These are phyloP conservation scores for Blomia tropicalis DNA, from an alignment of 2,888 invertebrate genomes.

Conservation along the genomic window DNA sequence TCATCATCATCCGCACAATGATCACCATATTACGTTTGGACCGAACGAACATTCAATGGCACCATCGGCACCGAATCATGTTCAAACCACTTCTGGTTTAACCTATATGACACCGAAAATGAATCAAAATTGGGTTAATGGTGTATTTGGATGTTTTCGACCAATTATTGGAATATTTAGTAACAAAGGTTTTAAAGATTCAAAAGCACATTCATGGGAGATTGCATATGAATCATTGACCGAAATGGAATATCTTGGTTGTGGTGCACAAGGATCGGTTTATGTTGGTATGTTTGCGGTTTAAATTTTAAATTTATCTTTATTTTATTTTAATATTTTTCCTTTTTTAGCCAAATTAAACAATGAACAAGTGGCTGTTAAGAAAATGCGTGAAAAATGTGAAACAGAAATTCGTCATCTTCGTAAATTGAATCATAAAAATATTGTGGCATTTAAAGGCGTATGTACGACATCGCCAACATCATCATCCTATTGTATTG, in stretches of 20 bases:
- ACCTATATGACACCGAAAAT: not conserved
- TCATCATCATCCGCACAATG: not conserved
- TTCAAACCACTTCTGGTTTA: not conserved
- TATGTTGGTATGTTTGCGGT: conserved; percentile 51
- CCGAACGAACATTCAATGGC: not conserved
- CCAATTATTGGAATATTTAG: conserved; percentile 73
- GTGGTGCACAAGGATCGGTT: conserved; percentile 90
- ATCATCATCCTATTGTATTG: conserved; percentile 59
- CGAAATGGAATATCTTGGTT: conserved; percentile 75
- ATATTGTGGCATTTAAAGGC: conserved; percentile 68
- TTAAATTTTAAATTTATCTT: not conserved
- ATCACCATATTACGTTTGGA: not conserved
- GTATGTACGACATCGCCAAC: conserved; percentile 64
- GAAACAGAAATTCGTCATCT: conserved; percentile 53
- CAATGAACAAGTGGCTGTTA: conserved; percentile 76
- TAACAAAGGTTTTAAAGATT: conserved; percentile 43
- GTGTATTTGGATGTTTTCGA: conserved; percentile 69
- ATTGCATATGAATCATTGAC: conserved; percentile 78
- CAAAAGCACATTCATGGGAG: conserved; percentile 63
- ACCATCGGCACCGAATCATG: not conserved
- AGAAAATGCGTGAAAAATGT: conserved; percentile 76
- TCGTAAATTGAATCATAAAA: conserved; percentile 47
- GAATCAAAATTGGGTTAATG: conserved; percentile 52
- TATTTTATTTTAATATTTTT: conserved; percentile 14
- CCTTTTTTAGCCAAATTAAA: conserved; percentile 38